Conservation (phyloP, 2,888 invertebrate genomes). For the Eupeodes luniger region DNA sequence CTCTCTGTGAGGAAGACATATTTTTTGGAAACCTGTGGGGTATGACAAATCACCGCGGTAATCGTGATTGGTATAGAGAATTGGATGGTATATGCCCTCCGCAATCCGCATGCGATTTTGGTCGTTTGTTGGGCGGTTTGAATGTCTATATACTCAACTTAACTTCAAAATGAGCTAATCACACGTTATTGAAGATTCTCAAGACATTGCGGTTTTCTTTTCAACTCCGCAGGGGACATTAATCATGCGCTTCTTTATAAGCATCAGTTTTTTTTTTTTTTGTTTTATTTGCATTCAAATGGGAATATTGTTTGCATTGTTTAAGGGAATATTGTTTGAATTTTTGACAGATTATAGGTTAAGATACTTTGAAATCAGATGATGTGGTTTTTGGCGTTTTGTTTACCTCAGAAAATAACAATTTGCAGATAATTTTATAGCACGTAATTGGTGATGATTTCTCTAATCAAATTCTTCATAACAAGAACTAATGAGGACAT, state of each 20-base stretch:
- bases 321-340: background rate
- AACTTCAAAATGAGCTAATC: conserved; percentile 49
- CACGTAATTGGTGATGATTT: background rate
- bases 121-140: conserved; percentile 24
- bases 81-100: conserved; percentile 48
- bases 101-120: conserved; percentile 18
- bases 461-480: no score
- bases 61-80: conserved; percentile 64
- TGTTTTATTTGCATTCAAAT: conserved; percentile 18
- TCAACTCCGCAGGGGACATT: conserved; percentile 21
- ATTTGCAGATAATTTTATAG: background rate
- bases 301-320: background rate
- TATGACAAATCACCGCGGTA: conserved; percentile 67
- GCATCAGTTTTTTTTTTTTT: background rate
- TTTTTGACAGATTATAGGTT: background rate
- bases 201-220: conserved; percentile 50
- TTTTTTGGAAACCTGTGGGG: conserved; percentile 62
- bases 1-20: conserved; percentile 33
- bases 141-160: background rate
- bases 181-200: conserved; percentile 43
- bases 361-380: background rate
- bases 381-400: background rate
- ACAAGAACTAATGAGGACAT: no score
- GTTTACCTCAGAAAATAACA: background rate
- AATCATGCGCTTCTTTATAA: conserved; percentile 28